Base-by-base conservation (phyloP, 2,888 invertebrate genomes). In the Drosophila mulleri region DNA sequence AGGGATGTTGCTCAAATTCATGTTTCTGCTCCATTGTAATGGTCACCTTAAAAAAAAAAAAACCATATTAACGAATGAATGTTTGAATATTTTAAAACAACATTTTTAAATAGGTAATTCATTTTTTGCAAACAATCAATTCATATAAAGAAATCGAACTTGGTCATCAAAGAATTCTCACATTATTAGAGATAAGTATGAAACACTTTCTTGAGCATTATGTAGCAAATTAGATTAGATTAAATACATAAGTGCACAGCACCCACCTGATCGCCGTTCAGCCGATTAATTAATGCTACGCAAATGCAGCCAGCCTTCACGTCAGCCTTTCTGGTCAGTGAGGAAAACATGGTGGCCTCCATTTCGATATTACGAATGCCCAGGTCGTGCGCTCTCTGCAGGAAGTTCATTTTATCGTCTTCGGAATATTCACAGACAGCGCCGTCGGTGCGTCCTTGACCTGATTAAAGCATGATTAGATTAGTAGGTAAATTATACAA, bases 291-390 rank as follows among this genome's bases (percentile, higher is more conserved):
- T 0, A 96, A 85, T 0, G 96, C 95, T 0, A 96, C 96, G 88
- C 97, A 97, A 0, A 96, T 94, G 44, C 96, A 95, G 0, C 95
- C 95, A 0, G 95, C 94, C 76, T 94, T 93, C 0, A 96, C 92
- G 0, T 95, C 95, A 1, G 95, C 95, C 73, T 94, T 94, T 53
- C 94, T 93, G 7, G 96, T 95, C 57, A 95, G 90, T 0, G 96
- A 95, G 0, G 96, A 94, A 83, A 97, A 96, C 44, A 96, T 95
- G 0, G 95, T 94, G 0, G 95, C 95, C 91, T 97, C 97, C 97
- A 96, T 96, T 91, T 97, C 97, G 58, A 97, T 96, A 88, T 97
- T 97, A 48, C 93, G 94, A 1, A 97, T 95, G 0, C 95, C 96
- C 44, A 93, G 84, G 0, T 91, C 84, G 11, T 93, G 88, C 3